Base-by-base conservation (phyloP, 2,113 vertebrate genomes). In the Anolis carolinensis region DNA sequence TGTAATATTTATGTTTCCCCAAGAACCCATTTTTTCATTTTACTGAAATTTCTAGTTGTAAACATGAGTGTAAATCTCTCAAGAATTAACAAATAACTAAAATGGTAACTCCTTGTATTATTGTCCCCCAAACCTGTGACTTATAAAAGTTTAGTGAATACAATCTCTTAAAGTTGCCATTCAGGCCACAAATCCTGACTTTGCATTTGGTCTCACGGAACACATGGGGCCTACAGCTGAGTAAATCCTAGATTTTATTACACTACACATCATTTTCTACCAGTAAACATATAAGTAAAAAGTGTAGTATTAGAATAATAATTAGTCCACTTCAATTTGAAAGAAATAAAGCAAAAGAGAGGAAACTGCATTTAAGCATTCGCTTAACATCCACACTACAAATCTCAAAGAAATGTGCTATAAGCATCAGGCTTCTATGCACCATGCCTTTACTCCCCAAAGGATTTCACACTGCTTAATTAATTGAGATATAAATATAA, bases 401-500 rank as follows among this genome's bases (percentile, higher is more conserved):
- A 85, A 91, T 90, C 39, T 79, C 71, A 71, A 85, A 68, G 0
- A 0, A 90, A 84, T 72, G 87, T 80, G 81, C 78, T 84, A 93
- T 68, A 74, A 88, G 88, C 71, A 23, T 4, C 0, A 14, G 14
- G 88, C 89, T 74, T 81, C 36, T 30, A 87, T 86, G 63, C 86
- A 3, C 16, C 34, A 5, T 63, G 21, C 6, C n/a, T 93, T 90
- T 20, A 59, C 44, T 81, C 59, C 78, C 50, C 73, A 67, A 87
- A 82, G 73, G 23, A 21, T 79, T 32, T 68, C 62, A 55, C 36
- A 34, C 70, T 14, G 1, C 88, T 92, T 84, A 62, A 93, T 85
- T 84, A 74, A n/a, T 82, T 48, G 75, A 79, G 55, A 73, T 83
- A 80, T 65, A 88, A 88, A 80, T 74, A 55, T 81, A 86, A 81